Conservation (phyloP, 2,888 invertebrate genomes). For the Helicoverpa assulta region DNA sequence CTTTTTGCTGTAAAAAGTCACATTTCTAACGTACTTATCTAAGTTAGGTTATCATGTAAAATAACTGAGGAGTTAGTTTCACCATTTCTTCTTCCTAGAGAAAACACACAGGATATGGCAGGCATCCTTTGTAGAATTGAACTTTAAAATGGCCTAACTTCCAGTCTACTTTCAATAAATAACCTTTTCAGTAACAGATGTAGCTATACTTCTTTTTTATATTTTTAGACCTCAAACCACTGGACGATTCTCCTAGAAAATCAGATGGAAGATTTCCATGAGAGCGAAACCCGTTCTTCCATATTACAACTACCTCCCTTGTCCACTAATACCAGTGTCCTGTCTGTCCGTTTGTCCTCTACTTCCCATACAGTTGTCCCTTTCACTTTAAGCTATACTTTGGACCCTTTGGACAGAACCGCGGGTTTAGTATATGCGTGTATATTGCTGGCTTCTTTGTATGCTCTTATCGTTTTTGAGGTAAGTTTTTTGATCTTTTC, state of each 20-base stretch:
- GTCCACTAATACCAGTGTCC: slow-evolving; percentile 9
- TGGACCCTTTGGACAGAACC: not conserved
- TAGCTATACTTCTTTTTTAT: not conserved
- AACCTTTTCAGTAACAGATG: too few relatives aligned
- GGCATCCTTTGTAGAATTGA: too few relatives aligned
- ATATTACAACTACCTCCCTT: slow-evolving; percentile 74
- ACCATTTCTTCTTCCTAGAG: too few relatives aligned
- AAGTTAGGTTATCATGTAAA: too few relatives aligned
- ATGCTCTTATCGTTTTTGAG: not conserved
- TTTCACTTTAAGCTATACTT: slow-evolving; percentile 1
- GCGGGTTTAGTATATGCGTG: not conserved
- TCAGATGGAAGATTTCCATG: slow-evolving; percentile 89
- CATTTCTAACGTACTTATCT: too few relatives aligned
- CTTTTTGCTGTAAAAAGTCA: too few relatives aligned
- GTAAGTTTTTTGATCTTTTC: not conserved
- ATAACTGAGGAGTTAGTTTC: too few relatives aligned
- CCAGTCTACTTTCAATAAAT: too few relatives aligned
- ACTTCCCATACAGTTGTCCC: not conserved
- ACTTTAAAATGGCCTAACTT: too few relatives aligned
- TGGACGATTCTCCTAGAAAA: slow-evolving; percentile 91
- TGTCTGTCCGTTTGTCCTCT: not conserved
- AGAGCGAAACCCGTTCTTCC: slow-evolving; percentile 83
- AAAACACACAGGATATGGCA: too few relatives aligned
- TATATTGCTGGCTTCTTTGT: not conserved
- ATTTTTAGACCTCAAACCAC: slow-evolving; percentile 81